These are phyloP conservation scores for Hylaea fasciaria DNA, from an alignment of 2,888 invertebrate species.

Conservation along the genomic window DNA sequence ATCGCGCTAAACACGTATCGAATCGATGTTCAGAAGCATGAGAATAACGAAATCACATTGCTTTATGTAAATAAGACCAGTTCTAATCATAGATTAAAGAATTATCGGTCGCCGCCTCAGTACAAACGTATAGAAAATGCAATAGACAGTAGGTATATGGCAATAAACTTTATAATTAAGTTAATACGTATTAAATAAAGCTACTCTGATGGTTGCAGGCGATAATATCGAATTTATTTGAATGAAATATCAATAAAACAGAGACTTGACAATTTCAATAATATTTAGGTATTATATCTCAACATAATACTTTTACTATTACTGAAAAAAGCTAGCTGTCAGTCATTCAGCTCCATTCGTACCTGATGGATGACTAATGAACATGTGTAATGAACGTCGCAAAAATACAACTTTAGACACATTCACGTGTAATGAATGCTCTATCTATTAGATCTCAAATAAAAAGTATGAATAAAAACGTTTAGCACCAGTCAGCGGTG, in stretches of 20 bases:
- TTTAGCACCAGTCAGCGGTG: conserved; percentile 43
- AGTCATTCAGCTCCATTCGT: not conserved
- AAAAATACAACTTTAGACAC: conserved; percentile 9
- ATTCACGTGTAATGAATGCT: conserved; percentile 13
- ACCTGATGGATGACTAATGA: conserved; percentile 12
- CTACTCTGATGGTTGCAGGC: conserved; percentile 14
- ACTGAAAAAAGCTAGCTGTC: not conserved
- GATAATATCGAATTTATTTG: conserved; percentile 18
- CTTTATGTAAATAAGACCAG: conserved; percentile 50
- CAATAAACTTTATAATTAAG: conserved; percentile 30
- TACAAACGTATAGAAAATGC: conserved; percentile 29
- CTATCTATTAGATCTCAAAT: conserved; percentile 23
- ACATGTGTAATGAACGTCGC: conserved; percentile 1
- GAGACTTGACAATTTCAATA: not conserved
- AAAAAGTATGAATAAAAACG: conserved; percentile 33
- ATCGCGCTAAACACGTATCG: conserved; percentile 47
- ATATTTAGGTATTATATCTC: not conserved
- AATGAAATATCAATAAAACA: conserved; percentile 11
- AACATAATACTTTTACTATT: not conserved
- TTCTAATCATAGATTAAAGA: conserved; percentile 30
- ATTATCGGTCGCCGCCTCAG: conserved; percentile 26
- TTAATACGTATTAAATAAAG: conserved; percentile 22
- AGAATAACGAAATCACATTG: conserved; percentile 49
- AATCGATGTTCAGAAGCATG: conserved; percentile 39
- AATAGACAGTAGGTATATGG: conserved; percentile 25